Evolutionary conservation across 2,888 invertebrate species (phyloP).

Genomic region (Cheilosia pagana): DNA sequence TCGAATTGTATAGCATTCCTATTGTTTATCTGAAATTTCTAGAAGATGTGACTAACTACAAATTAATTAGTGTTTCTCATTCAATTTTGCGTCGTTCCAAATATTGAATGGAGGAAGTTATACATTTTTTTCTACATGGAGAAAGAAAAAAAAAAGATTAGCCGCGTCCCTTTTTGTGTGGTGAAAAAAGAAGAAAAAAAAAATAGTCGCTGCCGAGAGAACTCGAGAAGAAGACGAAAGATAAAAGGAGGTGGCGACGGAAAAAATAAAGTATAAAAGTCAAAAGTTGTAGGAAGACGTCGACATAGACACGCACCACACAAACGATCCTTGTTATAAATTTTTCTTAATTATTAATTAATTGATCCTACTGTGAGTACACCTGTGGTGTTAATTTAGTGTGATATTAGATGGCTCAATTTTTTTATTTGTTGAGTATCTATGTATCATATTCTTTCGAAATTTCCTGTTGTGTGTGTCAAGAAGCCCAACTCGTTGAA

Average conservation of each 20-base stretch:
- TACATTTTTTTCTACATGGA: slow-evolving; percentile 14
- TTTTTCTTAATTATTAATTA: slow-evolving; percentile 4
- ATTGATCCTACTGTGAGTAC: slow-evolving; percentile 19
- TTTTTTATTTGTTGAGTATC: background rate
- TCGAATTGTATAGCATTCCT: slow-evolving; percentile 36
- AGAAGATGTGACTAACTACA: slow-evolving; percentile 33
- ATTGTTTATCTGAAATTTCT: slow-evolving; percentile 58
- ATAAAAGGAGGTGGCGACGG: slow-evolving; percentile 51
- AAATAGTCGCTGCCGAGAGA: slow-evolving; percentile 28
- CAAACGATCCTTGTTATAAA: background rate
- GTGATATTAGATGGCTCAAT: background rate
- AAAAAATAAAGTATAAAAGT: slow-evolving; percentile 50
- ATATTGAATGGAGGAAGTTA: slow-evolving; percentile 28
- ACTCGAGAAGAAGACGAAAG: slow-evolving; percentile 25
- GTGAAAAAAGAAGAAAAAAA: slow-evolving; percentile 62
- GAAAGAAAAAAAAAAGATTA: slow-evolving; percentile 46
- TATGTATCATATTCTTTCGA: slow-evolving; percentile 2
- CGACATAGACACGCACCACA: background rate
- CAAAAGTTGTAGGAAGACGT: slow-evolving; percentile 30
- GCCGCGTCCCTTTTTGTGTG: slow-evolving; percentile 73
- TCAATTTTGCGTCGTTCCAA: slow-evolving; percentile 24
- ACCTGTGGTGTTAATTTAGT: slow-evolving; percentile 7
- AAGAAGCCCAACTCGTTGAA: slow-evolving; percentile 16
- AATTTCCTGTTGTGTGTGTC: slow-evolving; percentile 9
- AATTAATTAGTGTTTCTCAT: slow-evolving; percentile 31